These are phyloP conservation scores for Scaptomyza reducta DNA, from an alignment of 2,888 invertebrate genomes.

Conservation along the genomic window DNA sequence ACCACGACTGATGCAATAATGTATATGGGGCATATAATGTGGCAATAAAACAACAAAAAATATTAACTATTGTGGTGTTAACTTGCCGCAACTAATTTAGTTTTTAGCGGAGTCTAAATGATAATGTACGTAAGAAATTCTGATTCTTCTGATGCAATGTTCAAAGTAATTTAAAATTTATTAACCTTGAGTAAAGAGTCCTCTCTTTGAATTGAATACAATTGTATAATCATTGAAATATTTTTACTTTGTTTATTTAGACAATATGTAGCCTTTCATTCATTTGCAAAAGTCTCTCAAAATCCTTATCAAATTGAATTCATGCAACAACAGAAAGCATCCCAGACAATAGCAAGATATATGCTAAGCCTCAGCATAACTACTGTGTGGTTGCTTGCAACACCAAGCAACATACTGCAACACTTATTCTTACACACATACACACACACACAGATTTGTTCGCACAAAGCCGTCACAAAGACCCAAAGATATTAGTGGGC, in stretches of 20 bases:
- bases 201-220: neutral
- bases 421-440: neutral
- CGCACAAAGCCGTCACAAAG: constrained; percentile 73
- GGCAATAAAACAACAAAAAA: constrained; percentile 21
- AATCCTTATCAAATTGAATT: constrained; percentile 19
- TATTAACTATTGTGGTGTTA: constrained; percentile 26
- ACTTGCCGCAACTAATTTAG: constrained; percentile 23
- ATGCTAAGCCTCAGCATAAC: constrained; percentile 28
- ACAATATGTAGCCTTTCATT: neutral
- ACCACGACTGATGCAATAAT: constrained; percentile 31
- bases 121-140: neutral
- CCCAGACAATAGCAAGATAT: constrained; percentile 28
- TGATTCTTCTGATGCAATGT: neutral
- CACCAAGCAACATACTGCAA: constrained; percentile 6
- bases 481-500: constrained; percentile 83
- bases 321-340: constrained; percentile 1
- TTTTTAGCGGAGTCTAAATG: neutral
- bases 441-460: constrained; percentile 10
- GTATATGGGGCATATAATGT: constrained; percentile 8
- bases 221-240: neutral
- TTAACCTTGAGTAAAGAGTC: neutral
- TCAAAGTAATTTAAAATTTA: neutral
- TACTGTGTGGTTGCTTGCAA: constrained; percentile 31
- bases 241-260: neutral
- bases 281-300: constrained; percentile 1